These are phyloP conservation scores for Mellilla xanthometata DNA, from an alignment of 2,888 invertebrate species.

Conservation along the genomic window DNA sequence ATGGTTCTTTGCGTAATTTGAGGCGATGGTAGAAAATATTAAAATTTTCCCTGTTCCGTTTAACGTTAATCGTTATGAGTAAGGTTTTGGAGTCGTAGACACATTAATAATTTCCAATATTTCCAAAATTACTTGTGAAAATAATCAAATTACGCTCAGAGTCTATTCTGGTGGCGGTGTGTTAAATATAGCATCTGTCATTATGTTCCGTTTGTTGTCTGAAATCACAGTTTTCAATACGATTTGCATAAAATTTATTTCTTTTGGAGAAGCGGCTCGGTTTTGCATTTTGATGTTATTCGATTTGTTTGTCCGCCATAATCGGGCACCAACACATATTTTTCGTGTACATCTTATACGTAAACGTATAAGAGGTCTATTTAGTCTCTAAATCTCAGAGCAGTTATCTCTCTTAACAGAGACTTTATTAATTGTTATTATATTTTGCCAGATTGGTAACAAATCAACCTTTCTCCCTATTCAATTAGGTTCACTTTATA, in stretches of 20 bases:
- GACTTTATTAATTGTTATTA: too few relatives aligned
- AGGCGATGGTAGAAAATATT: too few relatives aligned
- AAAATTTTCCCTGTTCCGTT: too few relatives aligned
- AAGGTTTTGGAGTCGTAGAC: too few relatives aligned
- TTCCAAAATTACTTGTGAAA: background rate
- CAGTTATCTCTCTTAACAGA: too few relatives aligned
- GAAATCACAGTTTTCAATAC: slow-evolving; percentile 43
- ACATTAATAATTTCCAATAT: too few relatives aligned
- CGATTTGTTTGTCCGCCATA: slow-evolving; percentile 16
- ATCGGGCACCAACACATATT: background rate
- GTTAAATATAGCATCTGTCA: slow-evolving; percentile 40
- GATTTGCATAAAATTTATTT: slow-evolving; percentile 34
- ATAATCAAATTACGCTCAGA: slow-evolving; percentile 1
- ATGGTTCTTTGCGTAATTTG: background rate
- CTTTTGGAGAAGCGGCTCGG: slow-evolving; percentile 12
- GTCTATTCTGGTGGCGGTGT: slow-evolving; percentile 14
- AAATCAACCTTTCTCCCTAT: too few relatives aligned
- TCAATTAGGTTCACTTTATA: too few relatives aligned
- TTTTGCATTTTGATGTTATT: slow-evolving; percentile 32
- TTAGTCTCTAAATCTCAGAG: too few relatives aligned
- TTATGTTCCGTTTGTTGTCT: slow-evolving; percentile 34
- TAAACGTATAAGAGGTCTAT: too few relatives aligned
- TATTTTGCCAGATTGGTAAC: background rate
- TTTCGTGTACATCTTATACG: background rate
- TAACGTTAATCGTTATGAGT: too few relatives aligned